These are phyloP conservation scores for Patiria miniata DNA, from an alignment of 35 echinoderm and acorn worm species.

Conservation along the genomic window DNA sequence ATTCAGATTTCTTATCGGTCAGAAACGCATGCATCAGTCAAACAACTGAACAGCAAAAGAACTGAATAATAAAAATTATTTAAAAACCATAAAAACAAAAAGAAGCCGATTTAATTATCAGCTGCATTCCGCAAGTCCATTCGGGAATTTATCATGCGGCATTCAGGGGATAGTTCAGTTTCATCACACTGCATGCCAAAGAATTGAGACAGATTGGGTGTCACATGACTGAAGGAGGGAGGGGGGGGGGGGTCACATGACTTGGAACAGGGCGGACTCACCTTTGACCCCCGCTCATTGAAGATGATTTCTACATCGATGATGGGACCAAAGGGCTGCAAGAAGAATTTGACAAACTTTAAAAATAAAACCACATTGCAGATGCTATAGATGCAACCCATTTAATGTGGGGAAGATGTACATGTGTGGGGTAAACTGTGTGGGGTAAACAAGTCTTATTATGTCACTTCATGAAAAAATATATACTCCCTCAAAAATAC, in stretches of 20 bases:
- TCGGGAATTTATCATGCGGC: background rate
- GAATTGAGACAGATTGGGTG: no score
- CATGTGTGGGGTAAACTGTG: no score
- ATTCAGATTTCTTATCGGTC: background rate
- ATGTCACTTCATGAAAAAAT: no score
- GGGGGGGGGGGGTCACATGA: conserved; percentile 21
- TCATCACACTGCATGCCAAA: conserved; percentile 1
- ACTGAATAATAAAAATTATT: background rate
- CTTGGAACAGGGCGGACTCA: conserved; percentile 47
- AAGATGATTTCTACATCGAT: conserved; percentile 99
- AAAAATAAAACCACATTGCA: background rate
- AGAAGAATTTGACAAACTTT: conserved; percentile 33
- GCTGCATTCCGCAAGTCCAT: background rate
- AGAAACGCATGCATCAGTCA: conserved; percentile 14
- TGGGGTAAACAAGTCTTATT: no score
- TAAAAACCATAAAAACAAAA: background rate
- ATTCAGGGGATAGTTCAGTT: background rate
- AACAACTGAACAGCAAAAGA: background rate
- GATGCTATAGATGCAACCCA: no score
- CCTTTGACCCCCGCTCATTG: conserved; percentile 98
- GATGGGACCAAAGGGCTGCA: conserved; percentile 96
- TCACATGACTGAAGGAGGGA: background rate
- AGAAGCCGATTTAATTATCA: background rate
- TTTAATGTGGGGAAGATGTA: no score
- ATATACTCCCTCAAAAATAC: no score